Conservation (phyloP, 2,113 vertebrate species). For the Shinisaurus crocodilurus region DNA sequence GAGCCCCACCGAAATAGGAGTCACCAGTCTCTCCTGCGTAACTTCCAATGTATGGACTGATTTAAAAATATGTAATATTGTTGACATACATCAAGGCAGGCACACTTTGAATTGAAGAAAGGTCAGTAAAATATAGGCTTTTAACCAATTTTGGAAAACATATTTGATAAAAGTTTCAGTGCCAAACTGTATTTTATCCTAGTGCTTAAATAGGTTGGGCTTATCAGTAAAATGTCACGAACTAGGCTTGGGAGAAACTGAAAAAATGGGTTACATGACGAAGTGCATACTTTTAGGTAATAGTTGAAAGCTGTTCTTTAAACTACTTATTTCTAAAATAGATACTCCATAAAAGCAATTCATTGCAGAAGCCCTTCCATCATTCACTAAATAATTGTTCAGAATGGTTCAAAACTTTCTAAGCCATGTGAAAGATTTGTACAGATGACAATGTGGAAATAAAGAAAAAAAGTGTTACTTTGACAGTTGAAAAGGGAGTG, state of each 20-base stretch:
- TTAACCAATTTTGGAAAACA: constrained; percentile 5
- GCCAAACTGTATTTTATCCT: not conserved
- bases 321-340: constrained; percentile 27
- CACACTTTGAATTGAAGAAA: not conserved
- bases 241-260: not conserved
- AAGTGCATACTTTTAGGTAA: constrained; percentile 36
- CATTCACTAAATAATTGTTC: constrained; percentile 57
- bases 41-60: too few relatives aligned
- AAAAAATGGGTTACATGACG: constrained; percentile 8
- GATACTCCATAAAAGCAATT: constrained; percentile 32
- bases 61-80: not conserved
- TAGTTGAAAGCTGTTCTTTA: constrained; percentile 33
- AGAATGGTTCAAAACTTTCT: constrained; percentile 54
- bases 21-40: too few relatives aligned
- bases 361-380: constrained; percentile 29
- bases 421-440: constrained; percentile 51
- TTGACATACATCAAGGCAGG: not conserved
- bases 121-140: not conserved
- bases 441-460: constrained; percentile 60
- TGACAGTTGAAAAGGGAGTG: constrained; percentile 49
- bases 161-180: not conserved
- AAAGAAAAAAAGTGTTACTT: constrained; percentile 60
- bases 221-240: constrained; percentile 1
- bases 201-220: not conserved
- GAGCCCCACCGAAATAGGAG: too few relatives aligned